Evolutionary conservation across 2,113 vertebrate species (phyloP).

Genomic region (Hypanus sabinus): DNA sequence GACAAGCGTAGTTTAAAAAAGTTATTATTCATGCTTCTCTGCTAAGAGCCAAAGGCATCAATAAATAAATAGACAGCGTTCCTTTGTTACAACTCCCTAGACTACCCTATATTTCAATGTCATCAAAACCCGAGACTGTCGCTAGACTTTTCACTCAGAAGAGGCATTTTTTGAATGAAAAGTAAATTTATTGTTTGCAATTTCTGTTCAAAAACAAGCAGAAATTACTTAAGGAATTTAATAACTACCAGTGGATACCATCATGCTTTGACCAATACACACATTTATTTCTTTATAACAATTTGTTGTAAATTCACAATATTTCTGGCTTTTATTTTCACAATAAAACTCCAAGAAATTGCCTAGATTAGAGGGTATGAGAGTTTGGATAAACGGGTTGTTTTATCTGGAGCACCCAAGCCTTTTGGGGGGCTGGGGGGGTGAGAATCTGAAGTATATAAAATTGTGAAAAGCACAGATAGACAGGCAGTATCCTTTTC

Average conservation of each 20-base stretch:
- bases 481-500: no score
- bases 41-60: not conserved
- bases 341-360: not conserved
- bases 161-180: not conserved
- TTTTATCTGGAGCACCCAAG: no score
- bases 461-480: no score
- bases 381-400: no score
- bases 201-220: not conserved
- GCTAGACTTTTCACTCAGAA: not conserved
- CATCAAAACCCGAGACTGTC: not conserved
- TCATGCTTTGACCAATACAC: not conserved
- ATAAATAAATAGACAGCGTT: constrained; percentile 1
- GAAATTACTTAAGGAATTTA: not conserved
- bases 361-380: no score
- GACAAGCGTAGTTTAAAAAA: not conserved
- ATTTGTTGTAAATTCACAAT: not conserved
- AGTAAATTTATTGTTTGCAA: not conserved
- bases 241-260: not conserved
- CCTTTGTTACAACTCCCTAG: constrained; percentile 15
- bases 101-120: not conserved
- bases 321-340: not conserved
- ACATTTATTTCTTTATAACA: not conserved
- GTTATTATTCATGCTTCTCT: not conserved
- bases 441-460: no score
- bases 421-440: no score